Evolutionary conservation across 2,888 invertebrate genomes (phyloP).

Genomic region (Carterocephalus palaemon): DNA sequence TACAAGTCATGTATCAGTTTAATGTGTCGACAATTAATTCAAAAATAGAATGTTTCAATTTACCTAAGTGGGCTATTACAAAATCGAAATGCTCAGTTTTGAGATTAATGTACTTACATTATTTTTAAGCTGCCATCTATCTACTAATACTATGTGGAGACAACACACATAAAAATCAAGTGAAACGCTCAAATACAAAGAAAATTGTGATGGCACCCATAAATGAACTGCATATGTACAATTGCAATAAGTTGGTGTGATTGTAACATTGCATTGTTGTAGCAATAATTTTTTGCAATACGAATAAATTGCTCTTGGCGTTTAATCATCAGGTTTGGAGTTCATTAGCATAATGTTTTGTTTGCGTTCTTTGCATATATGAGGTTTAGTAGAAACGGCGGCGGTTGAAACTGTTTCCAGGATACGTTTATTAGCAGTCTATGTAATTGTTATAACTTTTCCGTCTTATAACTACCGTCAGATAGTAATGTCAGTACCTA

Average conservation of each 20-base stretch:
- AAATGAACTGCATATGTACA: not conserved
- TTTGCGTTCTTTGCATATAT: not conserved
- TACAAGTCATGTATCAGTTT: too few relatives aligned
- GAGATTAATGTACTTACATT: too few relatives aligned
- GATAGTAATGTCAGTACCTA: conserved; percentile 21
- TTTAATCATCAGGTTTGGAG: conserved; percentile 17
- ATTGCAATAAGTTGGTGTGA: conserved; percentile 8
- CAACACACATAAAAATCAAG: too few relatives aligned
- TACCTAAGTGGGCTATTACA: too few relatives aligned
- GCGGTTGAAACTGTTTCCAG: conserved; percentile 31
- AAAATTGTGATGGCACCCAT: too few relatives aligned
- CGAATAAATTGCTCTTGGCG: conserved; percentile 21
- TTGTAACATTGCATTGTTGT: conserved; percentile 18
- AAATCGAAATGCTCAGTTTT: too few relatives aligned
- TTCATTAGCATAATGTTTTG: conserved; percentile 17
- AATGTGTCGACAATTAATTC: too few relatives aligned
- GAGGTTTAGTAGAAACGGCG: conserved; percentile 3
- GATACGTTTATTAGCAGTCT: conserved; percentile 44
- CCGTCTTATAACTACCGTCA: conserved; percentile 35
- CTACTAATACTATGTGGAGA: too few relatives aligned
- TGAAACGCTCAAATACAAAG: too few relatives aligned
- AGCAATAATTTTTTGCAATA: conserved; percentile 18
- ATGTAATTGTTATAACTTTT: conserved; percentile 54
- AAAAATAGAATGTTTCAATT: too few relatives aligned
- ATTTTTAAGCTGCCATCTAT: too few relatives aligned